Base-by-base conservation (phyloP, 1,140 invertebrate species). In the Sarcophaga bullata region DNA sequence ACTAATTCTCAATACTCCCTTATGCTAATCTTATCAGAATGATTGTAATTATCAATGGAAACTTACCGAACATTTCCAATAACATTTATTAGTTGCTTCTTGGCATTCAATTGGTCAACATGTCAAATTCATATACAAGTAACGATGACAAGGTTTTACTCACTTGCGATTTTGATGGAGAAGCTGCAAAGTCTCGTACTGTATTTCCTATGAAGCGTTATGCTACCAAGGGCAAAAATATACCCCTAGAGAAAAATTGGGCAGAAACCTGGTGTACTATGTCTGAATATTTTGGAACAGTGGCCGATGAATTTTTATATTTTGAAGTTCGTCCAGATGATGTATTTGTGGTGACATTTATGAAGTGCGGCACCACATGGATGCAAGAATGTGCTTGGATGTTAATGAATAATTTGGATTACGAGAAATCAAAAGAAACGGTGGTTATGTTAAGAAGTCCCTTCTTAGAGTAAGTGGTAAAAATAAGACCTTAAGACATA, bases 381-480 rank as follows among this genome's bases (percentile, higher is more conserved):
- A 92, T 92, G 5, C 93, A 94, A 88, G 94, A 94, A 86, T 90
- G 94, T 86, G 89, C 93, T 3, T 94, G 93, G 92, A 84, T 93
- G 0, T 87, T 94, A 75, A 86, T 91, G 58, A 93, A 94, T 84
- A 87, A 94, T 81, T 89, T 93, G 49, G 91, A 94, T 58, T 87
- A 52, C 80, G 82, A 84, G 3, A 2, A 46, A 73, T 90, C 85
- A 5, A 91, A 90, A 1, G 89, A 91, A 84, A 92, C 91, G 8
- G 91, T 93, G n/a, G 92, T 96, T 76, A 91, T 92, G 83, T 88
- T 92, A 52, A 88, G 92, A 8, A 91, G 90, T 82, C 90, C 90
- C 0, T 85, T 91, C 15, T 86, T 92, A 15, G 92, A 92, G 86
- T 86, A 54, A 73, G 62, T 58, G n/a, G 54, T 7, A n/a, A 15